Evolutionary conservation across 2,888 invertebrate genomes (phyloP).

Genomic region (Caenorhabditis uteleia): DNA sequence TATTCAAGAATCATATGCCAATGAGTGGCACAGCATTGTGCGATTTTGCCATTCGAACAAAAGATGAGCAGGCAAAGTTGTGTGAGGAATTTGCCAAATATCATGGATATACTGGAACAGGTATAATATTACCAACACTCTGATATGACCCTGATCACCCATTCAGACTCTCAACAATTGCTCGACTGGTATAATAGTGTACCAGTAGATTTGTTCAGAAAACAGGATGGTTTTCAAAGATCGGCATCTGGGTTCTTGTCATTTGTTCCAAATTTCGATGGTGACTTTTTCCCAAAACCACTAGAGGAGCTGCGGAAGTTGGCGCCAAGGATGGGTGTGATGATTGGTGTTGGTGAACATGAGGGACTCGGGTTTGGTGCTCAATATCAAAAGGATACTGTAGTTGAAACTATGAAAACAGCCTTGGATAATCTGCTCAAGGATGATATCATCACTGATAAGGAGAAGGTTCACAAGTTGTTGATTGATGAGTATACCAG

Average conservation of each 20-base stretch:
- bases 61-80: slow-evolving; percentile 14
- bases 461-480: slow-evolving; percentile 10
- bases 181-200: slow-evolving; percentile 10
- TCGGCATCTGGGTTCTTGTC: slow-evolving; percentile 24
- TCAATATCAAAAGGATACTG: too few species aligned
- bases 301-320: slow-evolving; percentile 44
- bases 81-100: slow-evolving; percentile 31
- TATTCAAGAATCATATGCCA: slow-evolving; percentile 51
- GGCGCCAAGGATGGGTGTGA: slow-evolving; percentile 36
- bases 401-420: too few species aligned
- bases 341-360: slow-evolving; percentile 46
- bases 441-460: slow-evolving; percentile 10
- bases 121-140: too few species aligned
- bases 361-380: slow-evolving; percentile 38
- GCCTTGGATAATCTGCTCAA: too few species aligned
- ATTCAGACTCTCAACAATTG: slow-evolving; percentile 6
- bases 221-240: slow-evolving; percentile 13
- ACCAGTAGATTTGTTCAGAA: slow-evolving; percentile 1
- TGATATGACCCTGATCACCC: too few species aligned
- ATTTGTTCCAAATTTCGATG: slow-evolving; percentile 50
- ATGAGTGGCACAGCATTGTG: slow-evolving; percentile 51
- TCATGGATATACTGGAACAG: slow-evolving; percentile 26
- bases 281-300: slow-evolving; percentile 53
- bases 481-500: slow-evolving; percentile 11
- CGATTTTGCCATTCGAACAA: slow-evolving; percentile 39